Base-by-base conservation (phyloP, 2,797 vertebrate species). In the Oceanodroma leucorhoa region DNA sequence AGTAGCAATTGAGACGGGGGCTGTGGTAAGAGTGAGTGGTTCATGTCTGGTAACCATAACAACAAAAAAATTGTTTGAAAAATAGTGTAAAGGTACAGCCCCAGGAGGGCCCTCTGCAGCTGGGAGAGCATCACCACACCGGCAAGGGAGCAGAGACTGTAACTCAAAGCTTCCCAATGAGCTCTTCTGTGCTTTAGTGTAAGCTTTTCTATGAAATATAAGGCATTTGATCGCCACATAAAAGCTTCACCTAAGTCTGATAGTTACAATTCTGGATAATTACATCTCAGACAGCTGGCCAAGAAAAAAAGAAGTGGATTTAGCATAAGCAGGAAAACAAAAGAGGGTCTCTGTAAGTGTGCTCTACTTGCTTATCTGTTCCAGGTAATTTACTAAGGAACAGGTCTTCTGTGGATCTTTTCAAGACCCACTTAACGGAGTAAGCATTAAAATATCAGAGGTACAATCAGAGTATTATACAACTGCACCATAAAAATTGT, bases 401-500 rank as follows among this genome's bases (percentile, higher is more conserved):
- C 54, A 95, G 86, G 76, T 84, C 79, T 69, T 80, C 77, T 82
- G n/a, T 75, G 72, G 58, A 76, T 91, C 87, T 92, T 91, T 87
- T 95, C 41, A 95, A 95, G 79, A 95, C 50, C 71, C 76, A 89
- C 77, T 89, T 94, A 77, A 93, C 62, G 82, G 71, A 91, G 17
- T n/a, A 53, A 93, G 86, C 90, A 89, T 95, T 96, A 97, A 97
- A 97, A 94, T 89, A 96, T 92, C 96, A 97, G 87, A 89, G 85
- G 95, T 79, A 87, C 82, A 94, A 97, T 87, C 85, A 32, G 77
- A 82, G 83, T 82, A 90, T 93, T 92, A 90, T 69, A 82, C 81
- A 96, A 96, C 72, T 87, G 89, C 82, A 93, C 82, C 84, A 93
- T 80, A 90, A 94, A 97, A 97, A 92, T 54, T 70, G 89, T 62